These are phyloP conservation scores for Pitta sordida DNA, from an alignment of 2,113 vertebrate species.

Conservation along the genomic window DNA sequence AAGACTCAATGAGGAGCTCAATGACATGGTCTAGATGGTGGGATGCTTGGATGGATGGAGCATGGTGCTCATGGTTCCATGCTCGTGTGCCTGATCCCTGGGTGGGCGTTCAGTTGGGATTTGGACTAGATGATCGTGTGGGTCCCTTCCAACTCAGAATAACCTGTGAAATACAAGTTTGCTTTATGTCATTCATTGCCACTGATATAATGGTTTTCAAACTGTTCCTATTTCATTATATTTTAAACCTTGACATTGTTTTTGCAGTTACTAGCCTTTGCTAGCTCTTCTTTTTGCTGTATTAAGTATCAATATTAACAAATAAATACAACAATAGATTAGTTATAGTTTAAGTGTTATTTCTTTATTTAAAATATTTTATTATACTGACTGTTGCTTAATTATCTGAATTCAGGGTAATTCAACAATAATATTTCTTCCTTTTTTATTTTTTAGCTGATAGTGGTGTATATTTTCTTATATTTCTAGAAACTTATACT, in stretches of 20 bases:
- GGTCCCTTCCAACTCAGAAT: too few species aligned
- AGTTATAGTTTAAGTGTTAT: background rate
- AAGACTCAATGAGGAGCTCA: too few species aligned
- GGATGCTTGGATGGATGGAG: too few species aligned
- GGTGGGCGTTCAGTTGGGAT: too few species aligned
- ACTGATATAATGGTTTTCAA: background rate
- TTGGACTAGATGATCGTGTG: too few species aligned
- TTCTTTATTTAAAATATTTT: background rate
- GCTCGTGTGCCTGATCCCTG: too few species aligned
- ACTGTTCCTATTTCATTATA: background rate
- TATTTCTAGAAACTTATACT: background rate
- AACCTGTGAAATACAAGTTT: too few species aligned
- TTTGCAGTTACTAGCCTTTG: background rate
- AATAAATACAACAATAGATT: background rate
- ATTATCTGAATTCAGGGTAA: background rate
- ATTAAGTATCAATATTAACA: background rate
- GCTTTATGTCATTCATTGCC: accelerated
- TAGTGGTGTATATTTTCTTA: background rate
- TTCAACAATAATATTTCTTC: background rate
- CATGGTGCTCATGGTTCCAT: too few species aligned
- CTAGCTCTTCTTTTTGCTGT: background rate
- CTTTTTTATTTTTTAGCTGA: background rate
- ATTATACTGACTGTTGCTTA: background rate
- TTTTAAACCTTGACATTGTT: background rate
- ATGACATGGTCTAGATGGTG: too few species aligned